Evolutionary conservation across 2,888 invertebrate species (phyloP).

Genomic region (Drosophila nigritarsus): DNA sequence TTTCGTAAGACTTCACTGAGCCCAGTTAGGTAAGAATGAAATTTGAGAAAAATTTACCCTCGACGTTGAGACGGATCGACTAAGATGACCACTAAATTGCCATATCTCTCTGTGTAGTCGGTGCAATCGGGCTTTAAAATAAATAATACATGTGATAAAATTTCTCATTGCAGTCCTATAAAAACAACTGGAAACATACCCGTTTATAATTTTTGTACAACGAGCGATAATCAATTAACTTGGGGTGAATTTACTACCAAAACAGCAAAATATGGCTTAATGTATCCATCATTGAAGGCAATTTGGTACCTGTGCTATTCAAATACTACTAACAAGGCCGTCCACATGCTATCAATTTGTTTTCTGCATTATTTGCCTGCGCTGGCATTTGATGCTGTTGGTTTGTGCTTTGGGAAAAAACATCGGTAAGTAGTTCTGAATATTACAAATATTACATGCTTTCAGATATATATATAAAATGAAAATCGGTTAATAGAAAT

Average conservation of each 20-base stretch:
- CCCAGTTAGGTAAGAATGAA: neutral
- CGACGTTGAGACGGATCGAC: neutral
- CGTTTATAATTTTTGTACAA: conserved; percentile 85
- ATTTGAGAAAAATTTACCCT: neutral
- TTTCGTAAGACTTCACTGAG: neutral
- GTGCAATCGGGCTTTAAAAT: neutral
- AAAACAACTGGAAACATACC: neutral
- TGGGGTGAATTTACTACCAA: conserved; percentile 90
- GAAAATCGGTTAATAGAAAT: neutral
- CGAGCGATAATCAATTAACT: conserved; percentile 92
- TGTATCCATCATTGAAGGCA: conserved; percentile 88
- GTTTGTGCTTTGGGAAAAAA: conserved; percentile 17
- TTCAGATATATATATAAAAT: neutral
- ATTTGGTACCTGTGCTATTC: conserved; percentile 88
- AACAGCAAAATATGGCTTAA: conserved; percentile 87
- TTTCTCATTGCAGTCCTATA: neutral
- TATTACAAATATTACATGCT: neutral
- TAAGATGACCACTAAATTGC: neutral
- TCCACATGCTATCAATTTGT: conserved; percentile 10
- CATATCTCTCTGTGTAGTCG: neutral
- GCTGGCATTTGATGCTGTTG: neutral
- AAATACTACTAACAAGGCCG: conserved; percentile 2
- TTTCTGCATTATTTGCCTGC: conserved; percentile 25
- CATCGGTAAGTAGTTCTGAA: conserved; percentile 9
- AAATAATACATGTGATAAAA: neutral